phyloP scores from a whole-genome alignment of 2,888 invertebrate species.

The Ganaspis brasiliensis region DNA sequence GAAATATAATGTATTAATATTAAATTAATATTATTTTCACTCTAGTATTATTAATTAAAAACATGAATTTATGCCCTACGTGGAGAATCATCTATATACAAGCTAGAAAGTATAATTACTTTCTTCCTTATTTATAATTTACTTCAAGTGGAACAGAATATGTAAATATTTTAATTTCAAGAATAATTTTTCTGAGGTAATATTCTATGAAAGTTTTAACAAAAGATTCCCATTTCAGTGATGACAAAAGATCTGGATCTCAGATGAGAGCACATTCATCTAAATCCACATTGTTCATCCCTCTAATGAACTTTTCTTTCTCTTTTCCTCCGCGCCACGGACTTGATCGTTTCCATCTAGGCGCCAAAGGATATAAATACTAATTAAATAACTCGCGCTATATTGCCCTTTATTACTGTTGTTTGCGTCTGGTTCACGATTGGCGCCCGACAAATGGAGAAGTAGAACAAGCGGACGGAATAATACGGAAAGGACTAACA shows the following conservation, averaged over 20 bases:
- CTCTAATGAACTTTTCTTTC: conserved; percentile 32
- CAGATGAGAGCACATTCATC: conserved; percentile 38
- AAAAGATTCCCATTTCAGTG: conserved; percentile 19
- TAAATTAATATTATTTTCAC: too few species aligned
- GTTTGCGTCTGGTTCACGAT: conserved; percentile 31
- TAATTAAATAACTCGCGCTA: conserved; percentile 59
- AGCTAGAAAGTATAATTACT: too few species aligned
- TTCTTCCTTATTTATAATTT: too few species aligned
- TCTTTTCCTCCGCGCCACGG: conserved; percentile 20
- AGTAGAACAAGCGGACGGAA: conserved; percentile 15
- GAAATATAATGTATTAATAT: too few species aligned
- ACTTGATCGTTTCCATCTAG: conserved; percentile 34
- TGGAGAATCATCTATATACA: too few species aligned
- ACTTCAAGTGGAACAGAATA: too few species aligned
- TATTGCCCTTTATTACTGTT: conserved; percentile 54
- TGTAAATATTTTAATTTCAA: neutral
- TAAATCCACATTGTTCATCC: conserved; percentile 47
- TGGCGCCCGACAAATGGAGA: conserved; percentile 31
- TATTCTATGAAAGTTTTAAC: neutral
- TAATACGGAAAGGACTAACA: conserved; percentile 14
- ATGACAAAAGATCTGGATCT: conserved; percentile 6
- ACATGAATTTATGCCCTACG: too few species aligned
- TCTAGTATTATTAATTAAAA: too few species aligned
- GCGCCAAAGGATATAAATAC: conserved; percentile 49
- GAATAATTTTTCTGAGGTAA: neutral